phyloP scores from a whole-genome alignment of 2,888 invertebrate species.

The Adineta ricciae region DNA sequence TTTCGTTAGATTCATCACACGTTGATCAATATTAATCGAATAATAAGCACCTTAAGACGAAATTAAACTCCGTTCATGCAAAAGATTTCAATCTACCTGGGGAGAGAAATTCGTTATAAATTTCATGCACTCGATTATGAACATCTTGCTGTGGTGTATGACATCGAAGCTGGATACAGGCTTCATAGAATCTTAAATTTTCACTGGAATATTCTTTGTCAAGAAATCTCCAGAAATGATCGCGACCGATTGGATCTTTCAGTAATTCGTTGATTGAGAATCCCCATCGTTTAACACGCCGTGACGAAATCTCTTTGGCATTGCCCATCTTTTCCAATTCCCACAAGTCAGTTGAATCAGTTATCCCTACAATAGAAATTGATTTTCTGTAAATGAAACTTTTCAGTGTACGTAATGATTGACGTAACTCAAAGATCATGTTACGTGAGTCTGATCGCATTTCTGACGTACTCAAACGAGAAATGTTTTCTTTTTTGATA shows the following conservation, averaged over 20 bases:
- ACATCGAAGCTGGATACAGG: conserved; percentile 51
- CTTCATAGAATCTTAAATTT: conserved; percentile 66
- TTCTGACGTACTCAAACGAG: background rate
- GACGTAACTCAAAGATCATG: background rate
- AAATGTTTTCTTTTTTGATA: background rate
- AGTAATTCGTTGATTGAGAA: conserved; percentile 87
- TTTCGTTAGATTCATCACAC: conserved; percentile 71
- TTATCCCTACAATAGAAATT: conserved; percentile 55
- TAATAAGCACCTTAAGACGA: conserved; percentile 64
- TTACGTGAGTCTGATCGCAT: background rate
- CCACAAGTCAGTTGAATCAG: conserved; percentile 90
- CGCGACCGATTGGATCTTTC: conserved; percentile 80
- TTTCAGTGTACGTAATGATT: no score
- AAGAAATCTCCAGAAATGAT: conserved; percentile 87
- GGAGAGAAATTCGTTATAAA: conserved; percentile 67
- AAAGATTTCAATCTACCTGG: conserved; percentile 52
- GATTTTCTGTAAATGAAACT: no score
- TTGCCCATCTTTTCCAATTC: conserved; percentile 71
- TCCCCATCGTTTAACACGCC: conserved; percentile 78
- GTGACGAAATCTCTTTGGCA: conserved; percentile 54
- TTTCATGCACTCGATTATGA: conserved; percentile 24
- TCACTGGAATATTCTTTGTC: conserved; percentile 97
- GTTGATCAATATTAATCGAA: conserved; percentile 91
- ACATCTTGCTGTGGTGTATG: conserved; percentile 25
- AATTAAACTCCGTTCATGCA: background rate